Conservation (phyloP, 2,113 vertebrate species). For the Ameiurus melas region DNA sequence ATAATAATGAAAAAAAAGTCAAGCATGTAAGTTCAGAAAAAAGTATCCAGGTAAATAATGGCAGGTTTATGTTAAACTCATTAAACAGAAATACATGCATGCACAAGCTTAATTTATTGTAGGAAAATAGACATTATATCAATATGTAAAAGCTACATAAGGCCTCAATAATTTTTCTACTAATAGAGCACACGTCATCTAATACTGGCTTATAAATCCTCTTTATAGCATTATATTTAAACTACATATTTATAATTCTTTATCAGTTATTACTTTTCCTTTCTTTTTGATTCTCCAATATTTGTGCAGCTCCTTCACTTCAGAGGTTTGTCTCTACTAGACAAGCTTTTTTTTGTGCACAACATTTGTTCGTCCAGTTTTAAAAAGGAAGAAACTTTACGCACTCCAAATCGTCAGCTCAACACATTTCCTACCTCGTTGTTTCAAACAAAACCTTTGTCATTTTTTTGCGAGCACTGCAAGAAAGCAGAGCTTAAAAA, state of each 20-base stretch:
- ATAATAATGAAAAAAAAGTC: not conserved
- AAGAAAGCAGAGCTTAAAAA: conserved; percentile 15
- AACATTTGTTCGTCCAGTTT: not conserved
- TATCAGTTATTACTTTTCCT: not conserved
- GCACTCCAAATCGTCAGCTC: conserved; percentile 10
- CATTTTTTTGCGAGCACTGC: conserved; percentile 5
- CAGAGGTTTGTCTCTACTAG: not conserved
- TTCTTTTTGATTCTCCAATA: not conserved
- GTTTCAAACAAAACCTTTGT: conserved; percentile 22
- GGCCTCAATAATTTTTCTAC: not conserved
- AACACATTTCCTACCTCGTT: conserved; percentile 17
- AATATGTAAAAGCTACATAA: not conserved
- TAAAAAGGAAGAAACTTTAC: not conserved
- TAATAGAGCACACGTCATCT: not conserved
- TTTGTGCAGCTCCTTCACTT: not conserved
- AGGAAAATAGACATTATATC: not conserved
- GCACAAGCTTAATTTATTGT: not conserved
- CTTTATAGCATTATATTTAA: not conserved
- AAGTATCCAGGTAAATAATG: not conserved
- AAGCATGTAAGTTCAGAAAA: no score
- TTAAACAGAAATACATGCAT: not conserved
- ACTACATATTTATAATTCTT: not conserved
- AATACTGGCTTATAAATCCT: not conserved
- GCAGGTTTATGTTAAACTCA: not conserved
- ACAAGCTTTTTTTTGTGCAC: not conserved